These are phyloP conservation scores for Cirrhinus mrigala DNA, from an alignment of 2,797 vertebrate species.

Conservation along the genomic window DNA sequence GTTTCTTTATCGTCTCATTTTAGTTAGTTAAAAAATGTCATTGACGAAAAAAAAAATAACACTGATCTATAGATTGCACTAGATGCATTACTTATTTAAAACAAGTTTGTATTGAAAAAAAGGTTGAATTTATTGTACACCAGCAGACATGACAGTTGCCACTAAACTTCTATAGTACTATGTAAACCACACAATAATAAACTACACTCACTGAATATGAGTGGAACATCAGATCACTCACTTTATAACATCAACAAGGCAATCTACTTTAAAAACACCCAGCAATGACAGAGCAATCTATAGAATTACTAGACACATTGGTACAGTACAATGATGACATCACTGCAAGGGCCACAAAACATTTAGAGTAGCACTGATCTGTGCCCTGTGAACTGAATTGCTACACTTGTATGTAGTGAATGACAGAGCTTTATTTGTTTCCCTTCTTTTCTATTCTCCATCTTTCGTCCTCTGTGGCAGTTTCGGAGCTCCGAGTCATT, in stretches of 20 bases:
- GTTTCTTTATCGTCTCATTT: no score
- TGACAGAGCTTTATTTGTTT: slow-evolving; percentile 56
- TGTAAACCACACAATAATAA: not conserved
- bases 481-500: slow-evolving; percentile 59
- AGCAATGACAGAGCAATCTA: not conserved
- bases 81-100: no score
- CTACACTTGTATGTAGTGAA: slow-evolving; percentile 26
- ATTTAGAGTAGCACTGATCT: not conserved
- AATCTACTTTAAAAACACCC: not conserved
- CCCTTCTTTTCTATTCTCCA: slow-evolving; percentile 38
- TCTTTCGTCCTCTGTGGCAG: slow-evolving; percentile 54
- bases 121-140: no score
- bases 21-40: no score
- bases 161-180: not conserved
- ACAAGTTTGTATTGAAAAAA: no score
- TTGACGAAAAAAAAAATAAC: no score
- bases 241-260: not conserved
- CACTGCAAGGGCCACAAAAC: not conserved
- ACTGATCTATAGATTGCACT: no score
- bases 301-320: not conserved
- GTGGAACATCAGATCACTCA: not conserved
- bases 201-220: not conserved
- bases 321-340: not conserved
- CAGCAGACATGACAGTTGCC: no score
- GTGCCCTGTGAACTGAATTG: slow-evolving; percentile 15